Evolutionary conservation across 2,888 invertebrate species (phyloP).

Genomic region (Idaea dimidiata): DNA sequence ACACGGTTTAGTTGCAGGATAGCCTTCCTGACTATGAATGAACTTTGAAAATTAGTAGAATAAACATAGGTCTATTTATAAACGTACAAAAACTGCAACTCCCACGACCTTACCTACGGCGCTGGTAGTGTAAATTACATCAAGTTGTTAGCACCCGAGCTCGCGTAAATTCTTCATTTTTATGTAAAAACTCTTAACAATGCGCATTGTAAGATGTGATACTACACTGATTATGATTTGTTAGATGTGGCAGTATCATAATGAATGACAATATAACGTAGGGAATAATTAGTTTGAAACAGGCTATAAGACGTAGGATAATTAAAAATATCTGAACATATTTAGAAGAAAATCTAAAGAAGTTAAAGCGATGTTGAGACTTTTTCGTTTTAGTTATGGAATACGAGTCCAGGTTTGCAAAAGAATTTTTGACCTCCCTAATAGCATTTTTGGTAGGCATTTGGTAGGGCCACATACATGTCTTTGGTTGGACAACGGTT

Average conservation of each 20-base stretch:
- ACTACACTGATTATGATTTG: constrained; percentile 12
- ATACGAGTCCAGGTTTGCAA: no score
- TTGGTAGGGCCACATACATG: no score
- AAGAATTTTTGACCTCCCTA: no score
- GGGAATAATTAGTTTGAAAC: background rate
- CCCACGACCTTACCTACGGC: constrained; percentile 15
- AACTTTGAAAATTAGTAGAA: background rate
- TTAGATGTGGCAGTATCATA: constrained; percentile 28
- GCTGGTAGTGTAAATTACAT: constrained; percentile 17
- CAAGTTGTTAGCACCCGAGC: constrained; percentile 8
- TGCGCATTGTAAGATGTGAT: constrained; percentile 42
- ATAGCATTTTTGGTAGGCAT: no score
- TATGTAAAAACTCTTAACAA: constrained; percentile 43
- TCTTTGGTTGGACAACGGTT: no score
- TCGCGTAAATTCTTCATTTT: background rate
- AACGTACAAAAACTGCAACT: constrained; percentile 1
- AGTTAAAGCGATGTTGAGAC: no score
- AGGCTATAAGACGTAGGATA: no score
- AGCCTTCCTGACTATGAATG: background rate
- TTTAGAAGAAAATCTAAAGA: no score
- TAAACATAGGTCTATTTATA: no score
- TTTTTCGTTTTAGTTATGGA: no score
- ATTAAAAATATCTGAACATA: no score
- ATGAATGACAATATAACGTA: background rate
- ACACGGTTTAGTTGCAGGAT: no score